Base-by-base conservation (phyloP, 2,797 vertebrate genomes). In the Moxostoma hubbsi region DNA sequence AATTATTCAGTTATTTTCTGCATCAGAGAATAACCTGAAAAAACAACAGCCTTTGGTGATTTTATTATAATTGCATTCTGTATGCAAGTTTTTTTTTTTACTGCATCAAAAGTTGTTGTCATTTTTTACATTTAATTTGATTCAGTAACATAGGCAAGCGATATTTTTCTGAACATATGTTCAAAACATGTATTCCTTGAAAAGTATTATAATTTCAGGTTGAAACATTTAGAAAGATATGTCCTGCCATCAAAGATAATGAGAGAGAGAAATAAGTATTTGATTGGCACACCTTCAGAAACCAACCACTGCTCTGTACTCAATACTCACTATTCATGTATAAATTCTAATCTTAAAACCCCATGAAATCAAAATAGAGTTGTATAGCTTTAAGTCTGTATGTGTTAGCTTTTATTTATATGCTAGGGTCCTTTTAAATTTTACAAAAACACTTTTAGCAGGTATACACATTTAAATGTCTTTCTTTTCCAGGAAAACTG, bases 11-110 rank as follows among this genome's bases (percentile, higher is more conserved):
- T 18, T 18, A 18, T 18, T 18, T 1, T 18, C 51, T 11, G 7
- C 62, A 55, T 57, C 8, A 55, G 73, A 43, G 62, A 75, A 75
- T 65, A 75, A 65, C 11, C 51, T 55, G 15, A 65, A 10, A 55
- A 43, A n/a, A 65, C 63, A n/a, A 75, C 50, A 24, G 51, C 51
- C 61, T 75, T 53, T 53, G n/a, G 61, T 47, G 54, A 9, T 46
- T 71, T n/a, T 15, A 16, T 70, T 70, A 70, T 55, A 7, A 24
- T 16, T 54, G 54, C 47, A 15, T 1, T 24, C 12, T 69, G 50
- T 54, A 10, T 72, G 15, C 58, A 43, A 72, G 47, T 58, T 18
- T 47, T 10, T 58, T 18, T 47, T 5, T 55, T 18, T 5, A 66
- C 16, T 9, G 74, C 12, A 6, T 58, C 63, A 66, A 61, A 58